These are phyloP conservation scores for Grantiella picta DNA, from an alignment of 2,113 vertebrate genomes.

Conservation along the genomic window DNA sequence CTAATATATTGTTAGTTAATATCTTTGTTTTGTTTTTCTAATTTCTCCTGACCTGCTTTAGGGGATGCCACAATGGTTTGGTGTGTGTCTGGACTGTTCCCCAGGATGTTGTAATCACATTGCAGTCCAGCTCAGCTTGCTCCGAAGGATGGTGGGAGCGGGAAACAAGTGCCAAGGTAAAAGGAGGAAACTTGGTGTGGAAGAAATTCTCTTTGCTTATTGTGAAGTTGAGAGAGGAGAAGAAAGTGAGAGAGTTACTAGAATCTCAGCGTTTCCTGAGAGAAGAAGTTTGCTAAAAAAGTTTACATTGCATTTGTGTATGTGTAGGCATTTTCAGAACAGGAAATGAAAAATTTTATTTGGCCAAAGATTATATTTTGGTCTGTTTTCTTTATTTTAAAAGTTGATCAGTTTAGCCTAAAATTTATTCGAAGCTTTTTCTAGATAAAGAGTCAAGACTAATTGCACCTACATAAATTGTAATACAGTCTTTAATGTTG, in stretches of 20 bases:
- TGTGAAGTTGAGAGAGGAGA: neutral
- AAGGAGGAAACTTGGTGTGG: neutral
- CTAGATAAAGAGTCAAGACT: neutral
- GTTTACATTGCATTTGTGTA: neutral
- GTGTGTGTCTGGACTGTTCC: constrained; percentile 94
- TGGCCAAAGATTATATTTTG: neutral
- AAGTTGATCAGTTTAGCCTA: neutral
- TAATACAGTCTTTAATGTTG: neutral
- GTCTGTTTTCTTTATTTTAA: neutral
- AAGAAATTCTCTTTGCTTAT: neutral
- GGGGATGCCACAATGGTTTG: constrained; percentile 94
- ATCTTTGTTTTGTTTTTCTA: neutral
- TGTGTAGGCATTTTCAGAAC: neutral
- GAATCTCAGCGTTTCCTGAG: neutral
- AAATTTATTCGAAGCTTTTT: neutral
- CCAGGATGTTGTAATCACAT: constrained; percentile 71
- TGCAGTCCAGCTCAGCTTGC: constrained; percentile 71
- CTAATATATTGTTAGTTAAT: neutral
- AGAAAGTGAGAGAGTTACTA: neutral
- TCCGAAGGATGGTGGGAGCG: constrained; percentile 88
- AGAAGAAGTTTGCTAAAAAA: neutral
- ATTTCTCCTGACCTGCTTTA: constrained; percentile 55
- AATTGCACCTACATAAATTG: neutral
- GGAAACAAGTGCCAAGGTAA: constrained; percentile 73
- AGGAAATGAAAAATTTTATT: neutral